phyloP scores from a whole-genome alignment of 2,113 vertebrate species.

The Festucalex cinctus region DNA sequence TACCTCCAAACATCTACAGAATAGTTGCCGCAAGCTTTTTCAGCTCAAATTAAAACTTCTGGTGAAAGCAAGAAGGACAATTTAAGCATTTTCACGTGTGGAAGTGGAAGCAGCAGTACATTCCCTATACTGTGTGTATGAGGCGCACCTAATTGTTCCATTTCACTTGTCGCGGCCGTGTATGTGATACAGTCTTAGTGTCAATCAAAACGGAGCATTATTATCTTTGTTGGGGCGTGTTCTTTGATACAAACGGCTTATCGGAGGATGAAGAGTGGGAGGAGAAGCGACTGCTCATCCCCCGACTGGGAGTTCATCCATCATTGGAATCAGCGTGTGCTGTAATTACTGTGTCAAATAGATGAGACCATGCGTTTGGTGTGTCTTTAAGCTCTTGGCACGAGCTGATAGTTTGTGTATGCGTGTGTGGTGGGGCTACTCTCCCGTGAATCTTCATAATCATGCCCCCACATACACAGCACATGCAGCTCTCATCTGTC shows the following conservation, averaged over 20 bases:
- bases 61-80: too few species aligned
- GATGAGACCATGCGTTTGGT: conserved; percentile 67
- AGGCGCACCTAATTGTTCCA: too few species aligned
- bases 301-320: conserved; percentile 78
- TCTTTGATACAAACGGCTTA: neutral
- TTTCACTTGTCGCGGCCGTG: too few species aligned
- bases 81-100: too few species aligned
- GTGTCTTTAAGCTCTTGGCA: conserved; percentile 34
- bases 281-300: conserved; percentile 62
- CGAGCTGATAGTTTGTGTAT: neutral
- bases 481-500: conserved; percentile 74
- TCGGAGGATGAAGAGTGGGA: conserved; percentile 25
- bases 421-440: conserved; percentile 21
- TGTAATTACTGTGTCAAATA: conserved; percentile 84
- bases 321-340: conserved; percentile 80
- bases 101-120: too few species aligned
- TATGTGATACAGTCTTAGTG: neutral
- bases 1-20: too few species aligned
- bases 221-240: neutral
- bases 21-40: too few species aligned
- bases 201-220: neutral
- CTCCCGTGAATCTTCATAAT: conserved; percentile 70
- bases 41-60: too few species aligned
- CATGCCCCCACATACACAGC: conserved; percentile 40
- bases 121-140: too few species aligned